Conservation (phyloP, 2,797 vertebrate species). For the Sebastes hubbsi region DNA sequence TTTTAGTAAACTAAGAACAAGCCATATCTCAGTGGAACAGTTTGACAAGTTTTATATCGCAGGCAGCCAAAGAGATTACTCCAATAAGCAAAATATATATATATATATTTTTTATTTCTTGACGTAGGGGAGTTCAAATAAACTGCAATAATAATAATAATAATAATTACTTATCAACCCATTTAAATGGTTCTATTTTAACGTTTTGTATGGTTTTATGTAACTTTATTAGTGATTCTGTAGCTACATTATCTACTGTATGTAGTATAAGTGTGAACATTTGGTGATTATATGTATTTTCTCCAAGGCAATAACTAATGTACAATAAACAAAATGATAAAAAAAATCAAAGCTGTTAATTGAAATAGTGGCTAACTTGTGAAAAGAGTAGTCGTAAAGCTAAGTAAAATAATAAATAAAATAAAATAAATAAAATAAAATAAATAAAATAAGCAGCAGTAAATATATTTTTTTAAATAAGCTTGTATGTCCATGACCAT, state of each 20-base stretch:
- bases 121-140: no score
- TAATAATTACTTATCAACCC: neutral
- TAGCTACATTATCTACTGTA: neutral
- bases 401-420: neutral
- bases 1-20: neutral
- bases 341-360: neutral
- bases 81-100: no score
- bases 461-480: neutral
- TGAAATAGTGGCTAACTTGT: neutral
- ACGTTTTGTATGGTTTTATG: neutral
- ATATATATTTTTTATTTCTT: no score
- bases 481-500: neutral
- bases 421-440: neutral
- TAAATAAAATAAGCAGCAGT: neutral
- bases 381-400: neutral
- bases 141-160: no score
- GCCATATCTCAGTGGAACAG: neutral
- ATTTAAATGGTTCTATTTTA: neutral
- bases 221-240: neutral
- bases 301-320: neutral
- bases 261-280: neutral
- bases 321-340: neutral
- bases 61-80: neutral
- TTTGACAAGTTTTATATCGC: neutral
- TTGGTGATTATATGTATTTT: neutral